Conservation (phyloP, 2,888 invertebrate species). For the Phasia obesa region DNA sequence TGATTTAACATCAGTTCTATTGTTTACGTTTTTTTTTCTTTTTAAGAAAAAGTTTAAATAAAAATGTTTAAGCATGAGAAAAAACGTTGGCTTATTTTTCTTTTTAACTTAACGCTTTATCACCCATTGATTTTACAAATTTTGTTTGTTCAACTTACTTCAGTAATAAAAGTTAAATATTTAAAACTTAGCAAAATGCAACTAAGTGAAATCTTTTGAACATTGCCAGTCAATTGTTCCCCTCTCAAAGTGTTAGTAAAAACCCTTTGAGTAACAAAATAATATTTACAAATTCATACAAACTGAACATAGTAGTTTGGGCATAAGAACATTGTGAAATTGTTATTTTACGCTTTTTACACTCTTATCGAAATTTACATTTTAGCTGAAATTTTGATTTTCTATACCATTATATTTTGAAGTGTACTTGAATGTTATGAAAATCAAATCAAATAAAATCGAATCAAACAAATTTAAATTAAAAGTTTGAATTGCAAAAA, state of each 20-base stretch:
- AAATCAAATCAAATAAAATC: conserved; percentile 39
- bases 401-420: conserved; percentile 36
- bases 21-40: background rate
- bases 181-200: conserved; percentile 32
- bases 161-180: conserved; percentile 1
- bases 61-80: background rate
- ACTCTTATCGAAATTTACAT: conserved; percentile 33
- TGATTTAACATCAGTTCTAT: background rate
- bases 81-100: background rate
- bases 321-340: conserved; percentile 24
- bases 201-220: conserved; percentile 12
- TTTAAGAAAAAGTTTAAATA: background rate
- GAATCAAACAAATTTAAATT: conserved; percentile 48
- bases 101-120: background rate
- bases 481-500: conserved; percentile 8
- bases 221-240: background rate
- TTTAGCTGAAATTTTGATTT: conserved; percentile 28
- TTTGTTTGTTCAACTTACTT: conserved; percentile 35
- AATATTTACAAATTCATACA: conserved; percentile 6
- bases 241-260: conserved; percentile 4
- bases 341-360: conserved; percentile 53
- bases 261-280: conserved; percentile 2
- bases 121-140: background rate
- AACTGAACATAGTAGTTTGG: background rate
- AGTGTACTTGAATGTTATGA: conserved; percentile 41